Percentiles rank a stretch among this genome's conserved stretches.
Conservation (phyloP, 37 sponge, comb jelly and placozoan genomes). For the Oopsacas minuta region DNA sequence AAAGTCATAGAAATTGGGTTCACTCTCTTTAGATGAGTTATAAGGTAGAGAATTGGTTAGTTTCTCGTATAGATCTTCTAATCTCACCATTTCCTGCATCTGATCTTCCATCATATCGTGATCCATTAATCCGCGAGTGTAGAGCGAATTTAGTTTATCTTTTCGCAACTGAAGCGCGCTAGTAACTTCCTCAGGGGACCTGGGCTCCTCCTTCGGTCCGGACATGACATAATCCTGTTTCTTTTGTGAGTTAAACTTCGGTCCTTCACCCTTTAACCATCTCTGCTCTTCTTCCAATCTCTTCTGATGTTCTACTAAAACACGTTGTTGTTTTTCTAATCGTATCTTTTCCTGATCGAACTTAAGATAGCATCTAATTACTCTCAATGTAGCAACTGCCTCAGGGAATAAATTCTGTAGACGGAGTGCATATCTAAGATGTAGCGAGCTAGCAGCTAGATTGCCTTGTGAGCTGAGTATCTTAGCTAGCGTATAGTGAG, state of each 20-base stretch:
- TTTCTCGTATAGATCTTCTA: background rate
- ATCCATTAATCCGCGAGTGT: background rate
- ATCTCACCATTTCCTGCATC: background rate
- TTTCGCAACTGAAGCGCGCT: background rate
- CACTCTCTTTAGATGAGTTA: background rate
- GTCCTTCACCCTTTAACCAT: conserved; percentile 10
- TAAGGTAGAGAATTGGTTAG: background rate
- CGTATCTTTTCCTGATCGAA: conserved; percentile 41
- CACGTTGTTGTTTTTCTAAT: conserved; percentile 29
- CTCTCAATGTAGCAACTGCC: conserved; percentile 35
- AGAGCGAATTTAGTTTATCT: background rate
- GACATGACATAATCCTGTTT: background rate
- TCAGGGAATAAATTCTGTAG: conserved; percentile 29
- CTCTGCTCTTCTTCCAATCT: background rate
- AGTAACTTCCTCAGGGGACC: background rate
- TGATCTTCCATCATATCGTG: conserved; percentile 10
- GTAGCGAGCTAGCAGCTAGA: conserved; percentile 32
- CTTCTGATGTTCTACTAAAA: conserved; percentile 7
- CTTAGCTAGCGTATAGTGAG: conserved; percentile 33
- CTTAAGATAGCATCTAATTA: conserved; percentile 49
- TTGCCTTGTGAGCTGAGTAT: conserved; percentile 29
- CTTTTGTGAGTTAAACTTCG: background rate
- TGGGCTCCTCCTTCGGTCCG: background rate
- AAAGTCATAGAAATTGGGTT: background rate
- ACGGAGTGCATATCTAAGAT: conserved; percentile 40